Evolutionary conservation across 2,113 vertebrate species (phyloP), one percentile per base, ranked within the genome.

Genomic region (Eidolon helvum): DNA sequence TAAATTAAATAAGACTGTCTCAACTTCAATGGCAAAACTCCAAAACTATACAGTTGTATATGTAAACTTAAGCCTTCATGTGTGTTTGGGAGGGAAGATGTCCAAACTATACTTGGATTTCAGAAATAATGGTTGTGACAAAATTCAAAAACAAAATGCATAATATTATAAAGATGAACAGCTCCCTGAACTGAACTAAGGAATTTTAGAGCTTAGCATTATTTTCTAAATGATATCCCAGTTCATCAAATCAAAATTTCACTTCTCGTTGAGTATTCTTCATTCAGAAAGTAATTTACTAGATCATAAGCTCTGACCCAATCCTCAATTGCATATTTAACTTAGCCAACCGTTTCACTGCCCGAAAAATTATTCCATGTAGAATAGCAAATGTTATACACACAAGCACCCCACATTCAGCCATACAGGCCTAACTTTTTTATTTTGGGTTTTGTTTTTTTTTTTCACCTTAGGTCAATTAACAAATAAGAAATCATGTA

Each of bases 171-270:
- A 74, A 91, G 61, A 65, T 63, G 50, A 87, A 7, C 14, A 5
- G 0, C 3, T 77, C 28, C 43, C 38, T 87, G 57, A 28, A 18
- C 30, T 40, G 48, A 85, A 90, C 38, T 11, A 8, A 90, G 50
- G 26, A 93, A 97, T 89, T 95, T 79, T 77, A 95, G 85, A 97
- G 91, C 48, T 98, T 87, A 91, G 91, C 90, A 84, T 65, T 82
- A 55, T 71, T 91, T 95, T 79, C 87, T 89, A 96, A 86, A 50
- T 82, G 28, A 69, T 66, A 88, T 48, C 26, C 21, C 30, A 82
- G 28, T 35, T 10, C 4, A 53, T 50, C 33, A 59, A 80, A 83
- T 72, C 53, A 61, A 89, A 86, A 83, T 68, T 88, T 79, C 66
- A 84, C n/a, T 82, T 94, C 22, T 94, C 50, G 90, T 2, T 24